phyloP scores from a whole-genome alignment of 2,113 vertebrate genomes.

The Ammospiza caudacuta region DNA sequence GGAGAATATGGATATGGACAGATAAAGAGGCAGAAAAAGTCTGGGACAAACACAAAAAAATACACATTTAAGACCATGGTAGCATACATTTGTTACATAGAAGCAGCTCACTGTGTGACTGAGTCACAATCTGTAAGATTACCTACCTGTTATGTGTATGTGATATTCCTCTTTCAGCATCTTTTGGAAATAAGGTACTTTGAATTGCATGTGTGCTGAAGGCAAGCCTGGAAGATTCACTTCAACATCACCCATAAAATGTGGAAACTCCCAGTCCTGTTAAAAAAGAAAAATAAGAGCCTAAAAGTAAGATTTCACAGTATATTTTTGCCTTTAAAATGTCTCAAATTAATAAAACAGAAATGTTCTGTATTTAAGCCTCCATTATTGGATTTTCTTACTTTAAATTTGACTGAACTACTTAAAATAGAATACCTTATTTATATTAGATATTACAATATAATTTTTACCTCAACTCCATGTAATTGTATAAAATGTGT shows the following conservation, averaged over 20 bases:
- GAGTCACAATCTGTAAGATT: background rate
- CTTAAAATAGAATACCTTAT: constrained; percentile 7
- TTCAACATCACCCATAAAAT: constrained; percentile 97
- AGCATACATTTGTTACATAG: background rate
- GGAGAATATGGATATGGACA: background rate
- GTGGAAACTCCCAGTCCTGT: constrained; percentile 98
- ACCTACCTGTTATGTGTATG: constrained; percentile 95
- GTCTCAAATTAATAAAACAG: background rate
- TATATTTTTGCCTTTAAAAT: background rate
- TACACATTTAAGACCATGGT: background rate
- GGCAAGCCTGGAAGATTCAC: constrained; percentile 95
- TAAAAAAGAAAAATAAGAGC: constrained; percentile 26
- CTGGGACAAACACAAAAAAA: background rate
- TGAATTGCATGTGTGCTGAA: constrained; percentile 91
- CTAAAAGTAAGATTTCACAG: background rate
- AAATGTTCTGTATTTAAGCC: constrained; percentile 23
- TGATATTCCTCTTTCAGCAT: constrained; percentile 96
- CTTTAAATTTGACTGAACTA: background rate
- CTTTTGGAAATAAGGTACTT: constrained; percentile 89
- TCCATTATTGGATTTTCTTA: background rate
- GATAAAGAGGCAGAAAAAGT: background rate
- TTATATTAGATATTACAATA: background rate
- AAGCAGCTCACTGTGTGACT: background rate
- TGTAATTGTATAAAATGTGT: background rate
- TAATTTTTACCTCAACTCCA: constrained; percentile 27